Evolutionary conservation across 2,113 vertebrate species (phyloP), one percentile per base, ranked within the genome.

Genomic region (Eretmochelys imbricata): DNA sequence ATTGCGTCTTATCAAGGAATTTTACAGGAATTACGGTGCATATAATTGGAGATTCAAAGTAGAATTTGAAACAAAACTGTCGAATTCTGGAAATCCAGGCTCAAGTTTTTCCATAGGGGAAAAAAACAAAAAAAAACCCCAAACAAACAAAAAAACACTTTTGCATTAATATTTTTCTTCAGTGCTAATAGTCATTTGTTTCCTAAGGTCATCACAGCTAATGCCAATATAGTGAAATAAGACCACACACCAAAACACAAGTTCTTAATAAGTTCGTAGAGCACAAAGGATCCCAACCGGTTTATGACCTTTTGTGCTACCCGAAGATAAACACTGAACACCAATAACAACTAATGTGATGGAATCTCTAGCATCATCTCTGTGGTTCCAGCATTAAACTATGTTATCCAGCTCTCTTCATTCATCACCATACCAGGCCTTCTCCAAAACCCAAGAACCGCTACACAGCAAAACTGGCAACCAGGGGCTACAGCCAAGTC

Each of bases 211-310:
- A 57, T 57, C 55, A 57, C 55, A 57, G 55, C 25, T 25, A 83
- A 48, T 1, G 5, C 1, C 14, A 1, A 0, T 83, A 62, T 88
- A 48, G 62, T 14, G 8, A 9, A 90, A 4, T 53, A 8, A 79
- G 91, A 75, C 88, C 48, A 57, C 29, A 24, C 57, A 80, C 24
- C 19, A 62, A 13, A 80, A 38, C 24, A 53, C 80, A 38, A 42
- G 49, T 19, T 29, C 89, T 87, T 62, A 84, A 82, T 7, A 24
- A n/a, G 29, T 27, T 53, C 27, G 4, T 0, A 80, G 22, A 11
- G 0, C 0, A 13, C 42, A 49, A 29, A 38, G 31, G 10, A 57
- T 57, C 25, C 55, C 55, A 57, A 57, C 24, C 55, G 11, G 10
- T 57, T 53, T 89, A 24, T 3, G 24, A 65, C 35, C 16, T n/a